Evolutionary conservation across 2,888 invertebrate genomes (phyloP).

Genomic region (Metopia argyrocephala): DNA sequence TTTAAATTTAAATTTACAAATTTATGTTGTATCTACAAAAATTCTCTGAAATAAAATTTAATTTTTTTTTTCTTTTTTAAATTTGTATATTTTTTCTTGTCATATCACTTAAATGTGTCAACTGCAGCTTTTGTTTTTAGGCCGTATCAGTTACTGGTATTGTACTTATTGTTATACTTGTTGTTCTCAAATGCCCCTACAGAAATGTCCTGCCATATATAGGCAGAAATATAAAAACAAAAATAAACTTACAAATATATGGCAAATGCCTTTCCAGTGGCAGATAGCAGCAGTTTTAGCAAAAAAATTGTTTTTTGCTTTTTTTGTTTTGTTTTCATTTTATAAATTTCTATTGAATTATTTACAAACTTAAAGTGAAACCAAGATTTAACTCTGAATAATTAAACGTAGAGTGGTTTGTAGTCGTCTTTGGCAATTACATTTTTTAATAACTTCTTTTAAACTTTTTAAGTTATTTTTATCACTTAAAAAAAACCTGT

Average conservation of each 20-base stretch:
- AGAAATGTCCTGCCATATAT: not conserved
- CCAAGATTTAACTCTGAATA: too few relatives aligned
- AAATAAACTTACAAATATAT: too few relatives aligned
- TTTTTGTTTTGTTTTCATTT: too few relatives aligned
- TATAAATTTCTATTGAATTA: too few relatives aligned
- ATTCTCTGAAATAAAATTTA: constrained; percentile 13
- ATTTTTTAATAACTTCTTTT: not conserved
- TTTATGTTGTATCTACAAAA: not conserved
- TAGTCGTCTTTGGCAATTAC: too few relatives aligned
- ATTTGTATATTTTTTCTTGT: constrained; percentile 23
- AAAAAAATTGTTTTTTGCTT: too few relatives aligned
- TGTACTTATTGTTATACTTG: not conserved
- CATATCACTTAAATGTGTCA: constrained; percentile 57
- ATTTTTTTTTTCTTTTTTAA: constrained; percentile 5
- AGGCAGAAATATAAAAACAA: too few relatives aligned
- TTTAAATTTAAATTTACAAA: not conserved
- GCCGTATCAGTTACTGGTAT: constrained; percentile 21
- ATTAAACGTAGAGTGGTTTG: too few relatives aligned
- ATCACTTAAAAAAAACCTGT: not conserved
- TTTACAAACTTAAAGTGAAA: too few relatives aligned
- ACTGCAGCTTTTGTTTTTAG: constrained; percentile 46
- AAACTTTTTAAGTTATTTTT: not conserved
- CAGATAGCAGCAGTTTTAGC: too few relatives aligned
- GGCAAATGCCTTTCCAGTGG: too few relatives aligned
- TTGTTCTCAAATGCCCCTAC: not conserved